Percentiles rank a stretch among this genome's conserved stretches.
phyloP scores from a whole-genome alignment of 2,797 vertebrate species.

The Jordanella pulchra region DNA sequence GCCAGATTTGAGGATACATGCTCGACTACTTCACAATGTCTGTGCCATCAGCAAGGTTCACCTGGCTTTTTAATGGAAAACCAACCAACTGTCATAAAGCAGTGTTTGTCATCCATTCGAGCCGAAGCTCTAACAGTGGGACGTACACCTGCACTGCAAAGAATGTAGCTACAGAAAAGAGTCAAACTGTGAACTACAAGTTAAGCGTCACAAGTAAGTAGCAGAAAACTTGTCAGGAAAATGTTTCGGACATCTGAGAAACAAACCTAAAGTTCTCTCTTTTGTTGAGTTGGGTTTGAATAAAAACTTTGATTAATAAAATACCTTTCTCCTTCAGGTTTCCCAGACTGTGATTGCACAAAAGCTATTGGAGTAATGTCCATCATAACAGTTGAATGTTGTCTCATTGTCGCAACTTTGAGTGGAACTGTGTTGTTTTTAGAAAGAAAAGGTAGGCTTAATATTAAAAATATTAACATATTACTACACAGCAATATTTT shows the following conservation, averaged over 20 bases:
- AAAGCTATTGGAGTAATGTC: background rate
- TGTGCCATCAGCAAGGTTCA: slow-evolving; percentile 31
- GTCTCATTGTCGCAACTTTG: background rate
- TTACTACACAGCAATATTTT: background rate
- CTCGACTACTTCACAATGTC: slow-evolving; percentile 39
- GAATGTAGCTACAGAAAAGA: background rate
- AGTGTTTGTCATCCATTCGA: background rate
- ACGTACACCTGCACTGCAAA: background rate
- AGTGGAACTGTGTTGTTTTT: background rate
- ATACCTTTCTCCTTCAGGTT: background rate
- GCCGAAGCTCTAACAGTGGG: background rate
- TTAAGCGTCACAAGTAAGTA: background rate
- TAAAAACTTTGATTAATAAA: background rate
- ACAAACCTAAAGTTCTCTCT: background rate
- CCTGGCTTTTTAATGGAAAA: slow-evolving; percentile 26
- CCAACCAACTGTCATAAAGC: background rate
- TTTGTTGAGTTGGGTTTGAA: background rate
- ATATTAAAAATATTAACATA: background rate
- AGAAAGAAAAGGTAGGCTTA: slow-evolving; percentile 29
- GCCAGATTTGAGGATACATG: too few relatives aligned
- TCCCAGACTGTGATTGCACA: slow-evolving; percentile 16
- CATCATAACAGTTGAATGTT: slow-evolving; percentile 15
- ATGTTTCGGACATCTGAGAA: background rate
- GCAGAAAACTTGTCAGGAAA: background rate
- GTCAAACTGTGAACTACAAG: background rate